Percentiles rank a stretch among this genome's conserved stretches.
phyloP scores from a whole-genome alignment of 2,797 vertebrate genomes.

The Phalloptychus januarius region DNA sequence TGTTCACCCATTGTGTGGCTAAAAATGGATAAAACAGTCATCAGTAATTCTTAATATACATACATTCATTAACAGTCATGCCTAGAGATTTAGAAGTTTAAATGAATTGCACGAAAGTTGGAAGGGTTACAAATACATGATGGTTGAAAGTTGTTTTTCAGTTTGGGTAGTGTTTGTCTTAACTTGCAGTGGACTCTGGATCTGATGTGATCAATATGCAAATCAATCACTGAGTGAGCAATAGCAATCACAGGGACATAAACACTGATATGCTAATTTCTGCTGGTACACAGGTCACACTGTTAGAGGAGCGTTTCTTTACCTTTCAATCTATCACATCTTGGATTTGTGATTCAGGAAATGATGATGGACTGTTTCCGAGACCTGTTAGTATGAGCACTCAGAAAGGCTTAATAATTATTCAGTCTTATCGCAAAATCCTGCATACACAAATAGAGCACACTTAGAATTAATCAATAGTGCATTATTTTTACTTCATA shows the following conservation, averaged over 20 bases:
- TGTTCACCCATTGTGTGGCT: neutral
- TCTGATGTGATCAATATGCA: conserved; percentile 43
- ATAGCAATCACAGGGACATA: conserved; percentile 22
- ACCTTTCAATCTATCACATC: too few species aligned
- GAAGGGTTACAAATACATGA: neutral
- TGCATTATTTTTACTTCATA: conserved; percentile 21
- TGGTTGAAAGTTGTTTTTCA: conserved; percentile 22
- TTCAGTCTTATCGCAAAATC: neutral
- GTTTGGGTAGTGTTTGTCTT: conserved; percentile 6
- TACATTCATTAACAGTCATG: neutral
- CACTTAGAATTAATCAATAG: neutral
- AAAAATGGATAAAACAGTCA: neutral
- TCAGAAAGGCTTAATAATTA: neutral
- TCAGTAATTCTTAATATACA: neutral
- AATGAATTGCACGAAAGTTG: neutral
- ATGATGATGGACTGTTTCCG: conserved; percentile 6
- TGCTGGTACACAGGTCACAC: conserved; percentile 32
- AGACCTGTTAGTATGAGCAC: conserved; percentile 13
- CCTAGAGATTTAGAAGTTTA: neutral
- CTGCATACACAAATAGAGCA: neutral
- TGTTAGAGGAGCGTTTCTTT: too few species aligned
- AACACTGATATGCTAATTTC: conserved; percentile 48
- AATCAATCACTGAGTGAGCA: conserved; percentile 36
- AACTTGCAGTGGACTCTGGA: conserved; percentile 3
- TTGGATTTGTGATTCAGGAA: conserved; percentile 1